Conservation (phyloP, 2,797 vertebrate species). For the Falco biarmicus region DNA sequence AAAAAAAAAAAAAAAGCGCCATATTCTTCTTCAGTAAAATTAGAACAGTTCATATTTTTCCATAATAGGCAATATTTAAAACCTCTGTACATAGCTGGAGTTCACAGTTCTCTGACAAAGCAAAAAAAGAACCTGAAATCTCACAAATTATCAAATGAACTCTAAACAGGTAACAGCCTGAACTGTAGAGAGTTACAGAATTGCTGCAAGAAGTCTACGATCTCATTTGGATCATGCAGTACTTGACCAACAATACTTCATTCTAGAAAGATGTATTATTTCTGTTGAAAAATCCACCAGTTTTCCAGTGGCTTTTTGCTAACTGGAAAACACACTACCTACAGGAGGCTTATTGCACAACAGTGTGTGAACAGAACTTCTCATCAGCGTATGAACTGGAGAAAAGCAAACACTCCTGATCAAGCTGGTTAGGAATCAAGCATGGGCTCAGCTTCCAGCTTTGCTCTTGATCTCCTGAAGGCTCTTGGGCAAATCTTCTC, state of each 20-base stretch:
- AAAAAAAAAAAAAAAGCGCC: neutral
- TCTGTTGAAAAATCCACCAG: neutral
- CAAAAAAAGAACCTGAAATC: neutral
- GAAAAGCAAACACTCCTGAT: neutral
- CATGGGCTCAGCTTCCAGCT: neutral
- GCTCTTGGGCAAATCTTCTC: neutral
- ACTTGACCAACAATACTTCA: neutral
- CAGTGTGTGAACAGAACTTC: neutral
- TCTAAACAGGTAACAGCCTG: neutral
- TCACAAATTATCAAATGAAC: neutral
- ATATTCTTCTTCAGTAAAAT: neutral
- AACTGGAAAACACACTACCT: neutral
- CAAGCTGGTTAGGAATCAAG: neutral
- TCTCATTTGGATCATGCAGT: neutral
- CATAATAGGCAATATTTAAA: slow-evolving; percentile 26
- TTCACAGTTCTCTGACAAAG: neutral
- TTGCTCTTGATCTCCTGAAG: neutral
- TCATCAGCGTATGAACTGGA: neutral
- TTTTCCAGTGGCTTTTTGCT: slow-evolving; percentile 22
- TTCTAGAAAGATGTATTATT: neutral
- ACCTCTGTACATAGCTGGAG: neutral
- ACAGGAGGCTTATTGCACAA: neutral
- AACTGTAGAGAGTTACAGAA: neutral
- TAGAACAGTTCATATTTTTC: slow-evolving; percentile 29
- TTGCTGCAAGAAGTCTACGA: neutral